Evolutionary conservation across 2,888 invertebrate genomes (phyloP), one percentile per base, ranked within the genome.

Genomic region (Ormyrus rosae): DNA sequence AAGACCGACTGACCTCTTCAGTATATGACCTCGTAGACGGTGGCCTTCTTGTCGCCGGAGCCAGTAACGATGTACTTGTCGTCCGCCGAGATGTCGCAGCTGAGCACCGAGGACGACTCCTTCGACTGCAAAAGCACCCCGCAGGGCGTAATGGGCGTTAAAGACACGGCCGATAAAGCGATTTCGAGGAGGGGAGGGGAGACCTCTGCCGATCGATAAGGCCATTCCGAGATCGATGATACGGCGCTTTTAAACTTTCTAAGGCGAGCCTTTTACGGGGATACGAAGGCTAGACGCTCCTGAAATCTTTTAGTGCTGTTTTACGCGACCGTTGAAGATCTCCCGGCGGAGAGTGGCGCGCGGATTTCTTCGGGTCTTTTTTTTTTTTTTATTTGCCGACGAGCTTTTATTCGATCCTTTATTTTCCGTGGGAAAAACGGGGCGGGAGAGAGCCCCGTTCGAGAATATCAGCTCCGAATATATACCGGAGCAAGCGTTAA

Each of bases 11-110:
- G 63, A 75, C 78, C 46, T 68, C 76, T 76, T 83, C 56, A 82
- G 74, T 97, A 97, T 91, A 97, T 94, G 87, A 99, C 98, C 94
- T 98, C 98, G 92, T 99, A 99, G 84, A 99, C 96, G 71, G 98
- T 98, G 85, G 98, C 98, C 91, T 98, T 99, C 92, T 98, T 99
- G 92, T 99, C 99, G 81, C 99, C 99, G 51, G 98, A 98, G 83
- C 99, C 99, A 65, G 99, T 99, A 87, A 99, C 98, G 88, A 99
- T 98, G 92, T 97, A 98, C 92, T 98, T 98, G 93, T 99, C 99
- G 92, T 99, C 99, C 82, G 96, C 95, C 83, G 99, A 98, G 92
- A 99, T 98, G 94, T 99, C 99, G 93, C 99, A 99, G 93, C 98
- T 98, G 88, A 99, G 94, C 90, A 99, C 99, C 89, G 98, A 98